Evolutionary conservation across 2,797 vertebrate genomes (phyloP), one percentile per base, ranked within the genome.

Genomic region (Balearica regulorum): DNA sequence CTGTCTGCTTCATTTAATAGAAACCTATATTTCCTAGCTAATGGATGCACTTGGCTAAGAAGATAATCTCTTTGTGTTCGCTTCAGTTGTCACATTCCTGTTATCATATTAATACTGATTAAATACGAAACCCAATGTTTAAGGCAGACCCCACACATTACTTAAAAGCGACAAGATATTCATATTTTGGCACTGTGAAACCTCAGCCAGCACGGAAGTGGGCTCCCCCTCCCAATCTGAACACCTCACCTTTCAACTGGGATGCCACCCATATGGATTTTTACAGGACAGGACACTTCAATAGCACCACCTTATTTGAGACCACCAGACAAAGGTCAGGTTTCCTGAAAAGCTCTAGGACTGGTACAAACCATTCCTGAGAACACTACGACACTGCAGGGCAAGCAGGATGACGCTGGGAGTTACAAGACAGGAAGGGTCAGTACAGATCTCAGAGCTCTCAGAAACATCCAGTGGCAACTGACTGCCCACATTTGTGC

Each of bases 61-160:
- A 95, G 95, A 98, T 97, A 98, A 94, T 96, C 94, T 97, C 96
- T 93, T 90, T 80, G 84, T 92, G 91, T 72, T 96, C 49, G 54
- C 95, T 93, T 96, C 73, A 96, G 87, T 93, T 97, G 94, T 95
- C 96, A 97, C 97, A 96, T 97, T 97, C 96, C 89, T 93, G 89
- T 97, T 97, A 98, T 97, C 97, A 87, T 96, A 97, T 96, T 97
- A 97, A 97, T 94, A 79, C 96, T 97, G 97, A 97, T 97, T 97
- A 97, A 97, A 97, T 91, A 95, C 14, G 2, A 97, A 97, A 89
- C 86, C 82, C 55, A 95, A 82, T 77, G 54, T 66, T 90, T 77
- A 94, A 97, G 94, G 70, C 91, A 85, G 96, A 95, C 91, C 91
- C 64, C 95, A 94, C 95, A 88, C 86, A 37, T 90, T 76, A 97